Evolutionary conservation across 2,113 vertebrate genomes (phyloP).

Genomic region (Leucosticte australis): DNA sequence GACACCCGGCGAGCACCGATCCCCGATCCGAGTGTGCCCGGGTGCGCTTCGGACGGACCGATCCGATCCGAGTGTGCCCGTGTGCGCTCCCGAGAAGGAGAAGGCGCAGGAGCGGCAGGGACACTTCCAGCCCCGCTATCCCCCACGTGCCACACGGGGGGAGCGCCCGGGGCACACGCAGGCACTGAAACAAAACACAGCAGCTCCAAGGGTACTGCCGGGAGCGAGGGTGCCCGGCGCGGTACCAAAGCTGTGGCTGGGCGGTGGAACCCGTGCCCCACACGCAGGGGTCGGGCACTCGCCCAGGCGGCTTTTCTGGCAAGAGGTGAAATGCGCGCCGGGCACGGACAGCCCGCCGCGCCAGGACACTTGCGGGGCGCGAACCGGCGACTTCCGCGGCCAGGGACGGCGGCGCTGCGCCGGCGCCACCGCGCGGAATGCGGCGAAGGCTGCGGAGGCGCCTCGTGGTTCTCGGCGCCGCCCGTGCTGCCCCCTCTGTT

Average conservation of each 20-base stretch:
- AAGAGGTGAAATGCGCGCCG: slow-evolving; percentile 63
- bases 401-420: fast-evolving
- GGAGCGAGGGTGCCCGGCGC: fast-evolving
- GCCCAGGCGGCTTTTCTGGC: slow-evolving; percentile 51
- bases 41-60: fast-evolving
- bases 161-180: too few species aligned
- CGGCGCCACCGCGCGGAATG: not conserved
- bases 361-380: slow-evolving; percentile 61
- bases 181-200: fast-evolving
- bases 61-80: too few species aligned
- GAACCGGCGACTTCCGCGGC: fast-evolving
- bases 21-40: fast-evolving
- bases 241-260: slow-evolving; percentile 35
- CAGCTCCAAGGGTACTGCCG: fast-evolving
- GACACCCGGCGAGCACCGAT: fast-evolving
- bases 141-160: fast-evolving
- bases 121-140: not conserved
- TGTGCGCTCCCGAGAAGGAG: too few species aligned
- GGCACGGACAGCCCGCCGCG: slow-evolving; percentile 50
- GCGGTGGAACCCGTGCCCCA: not conserved
- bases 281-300: slow-evolving; percentile 56
- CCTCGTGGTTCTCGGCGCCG: fast-evolving
- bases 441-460: fast-evolving
- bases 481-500: fast-evolving
- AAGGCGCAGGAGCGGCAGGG: not conserved